These are phyloP conservation scores for Antitype chi DNA, from an alignment of 2,888 invertebrate genomes.

Conservation along the genomic window DNA sequence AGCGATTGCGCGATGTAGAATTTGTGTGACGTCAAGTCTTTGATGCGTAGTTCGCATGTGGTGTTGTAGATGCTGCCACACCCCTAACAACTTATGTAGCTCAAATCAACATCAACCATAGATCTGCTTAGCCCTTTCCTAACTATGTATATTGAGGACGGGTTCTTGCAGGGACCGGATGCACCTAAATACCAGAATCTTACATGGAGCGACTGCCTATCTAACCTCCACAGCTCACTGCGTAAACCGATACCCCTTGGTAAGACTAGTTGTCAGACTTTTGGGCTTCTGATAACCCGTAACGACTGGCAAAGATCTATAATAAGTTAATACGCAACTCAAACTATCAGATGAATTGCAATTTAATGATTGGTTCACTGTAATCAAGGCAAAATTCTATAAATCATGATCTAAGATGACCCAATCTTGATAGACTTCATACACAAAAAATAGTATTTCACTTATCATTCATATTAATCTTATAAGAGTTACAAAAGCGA, in stretches of 20 bases:
- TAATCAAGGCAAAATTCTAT: neutral
- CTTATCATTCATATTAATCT: conserved; percentile 3
- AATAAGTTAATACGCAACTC: neutral
- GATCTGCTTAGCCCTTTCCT: neutral
- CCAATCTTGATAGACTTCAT: neutral
- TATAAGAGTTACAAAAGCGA: conserved; percentile 1
- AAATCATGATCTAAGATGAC: neutral
- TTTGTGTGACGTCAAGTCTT: too few species aligned
- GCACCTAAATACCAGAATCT: too few species aligned
- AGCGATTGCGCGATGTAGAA: too few species aligned
- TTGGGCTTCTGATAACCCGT: too few species aligned
- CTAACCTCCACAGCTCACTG: too few species aligned
- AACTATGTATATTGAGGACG: neutral
- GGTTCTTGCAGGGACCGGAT: too few species aligned
- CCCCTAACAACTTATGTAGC: neutral
- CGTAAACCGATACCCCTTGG: too few species aligned
- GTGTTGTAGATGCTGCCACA: too few species aligned
- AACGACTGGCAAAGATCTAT: too few species aligned
- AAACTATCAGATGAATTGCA: neutral
- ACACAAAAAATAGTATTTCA: neutral
- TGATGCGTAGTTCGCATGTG: too few species aligned
- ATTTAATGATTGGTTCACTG: neutral
- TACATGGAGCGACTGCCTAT: too few species aligned
- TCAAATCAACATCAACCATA: neutral
- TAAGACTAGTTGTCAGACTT: too few species aligned